Conservation (phyloP, 2,113 vertebrate genomes). For the Cyprinodon variegatus region DNA sequence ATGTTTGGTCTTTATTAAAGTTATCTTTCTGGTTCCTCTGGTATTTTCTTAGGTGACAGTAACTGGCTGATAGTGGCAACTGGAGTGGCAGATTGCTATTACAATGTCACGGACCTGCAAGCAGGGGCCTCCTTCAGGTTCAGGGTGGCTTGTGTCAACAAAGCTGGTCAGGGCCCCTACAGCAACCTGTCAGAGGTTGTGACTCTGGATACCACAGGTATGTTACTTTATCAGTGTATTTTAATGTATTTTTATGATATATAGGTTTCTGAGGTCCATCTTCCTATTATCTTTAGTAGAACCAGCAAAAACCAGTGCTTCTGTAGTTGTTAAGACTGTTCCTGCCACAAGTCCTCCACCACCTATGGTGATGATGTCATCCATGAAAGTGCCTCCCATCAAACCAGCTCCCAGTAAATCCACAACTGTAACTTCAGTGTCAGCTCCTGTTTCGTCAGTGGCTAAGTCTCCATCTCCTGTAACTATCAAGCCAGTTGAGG, state of each 20-base stretch:
- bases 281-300: constrained; percentile 64
- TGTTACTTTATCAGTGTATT: neutral
- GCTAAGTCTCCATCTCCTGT: constrained; percentile 59
- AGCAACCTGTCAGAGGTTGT: constrained; percentile 87
- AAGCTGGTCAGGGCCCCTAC: constrained; percentile 94
- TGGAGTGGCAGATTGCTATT: constrained; percentile 91
- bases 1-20: neutral
- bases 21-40: neutral
- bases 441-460: constrained; percentile 55
- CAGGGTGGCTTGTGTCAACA: constrained; percentile 94
- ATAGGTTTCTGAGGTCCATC: neutral
- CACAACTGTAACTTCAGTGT: constrained; percentile 37
- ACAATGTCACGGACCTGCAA: constrained; percentile 89
- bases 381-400: constrained; percentile 74
- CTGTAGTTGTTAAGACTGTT: constrained; percentile 79
- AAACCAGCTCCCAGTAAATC: constrained; percentile 75
- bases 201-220: constrained; percentile 83
- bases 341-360: constrained; percentile 62
- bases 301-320: constrained; percentile 69
- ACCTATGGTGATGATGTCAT: constrained; percentile 77
- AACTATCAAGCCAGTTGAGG: constrained; percentile 28
- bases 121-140: constrained; percentile 82
- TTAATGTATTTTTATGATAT: neutral
- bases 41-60: constrained; percentile 79
- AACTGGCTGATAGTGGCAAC: constrained; percentile 89